Evolutionary conservation across 2,888 invertebrate species (phyloP).

Genomic region (Amblyjoppa proteus): DNA sequence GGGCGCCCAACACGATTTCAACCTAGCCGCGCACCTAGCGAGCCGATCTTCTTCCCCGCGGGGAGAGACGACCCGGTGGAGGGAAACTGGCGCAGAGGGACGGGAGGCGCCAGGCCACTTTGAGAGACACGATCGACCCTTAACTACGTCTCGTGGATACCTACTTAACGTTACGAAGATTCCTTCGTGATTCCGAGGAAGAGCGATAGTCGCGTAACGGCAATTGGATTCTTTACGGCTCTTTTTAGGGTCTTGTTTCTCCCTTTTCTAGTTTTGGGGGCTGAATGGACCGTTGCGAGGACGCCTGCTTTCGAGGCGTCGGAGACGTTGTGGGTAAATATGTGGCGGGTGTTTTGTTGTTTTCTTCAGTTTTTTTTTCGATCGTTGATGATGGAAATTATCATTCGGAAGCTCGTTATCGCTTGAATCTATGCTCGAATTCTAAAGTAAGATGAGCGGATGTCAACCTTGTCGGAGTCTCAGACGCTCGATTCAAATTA

Average conservation of each 20-base stretch:
- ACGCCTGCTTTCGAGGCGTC: not conserved
- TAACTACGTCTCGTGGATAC: conserved; percentile 75
- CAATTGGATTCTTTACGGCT: conserved; percentile 37
- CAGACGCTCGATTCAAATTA: no score
- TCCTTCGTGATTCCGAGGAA: conserved; percentile 60
- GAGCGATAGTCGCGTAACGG: conserved; percentile 58
- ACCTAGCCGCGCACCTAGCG: not conserved
- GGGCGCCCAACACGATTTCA: conserved; percentile 45
- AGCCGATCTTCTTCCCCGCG: not conserved
- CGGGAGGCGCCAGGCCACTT: conserved; percentile 82
- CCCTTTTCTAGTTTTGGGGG: not conserved
- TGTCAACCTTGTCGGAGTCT: no score
- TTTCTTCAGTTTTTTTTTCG: not conserved
- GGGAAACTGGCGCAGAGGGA: conserved; percentile 70
- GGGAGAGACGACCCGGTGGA: conserved; percentile 25
- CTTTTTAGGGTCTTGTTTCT: not conserved
- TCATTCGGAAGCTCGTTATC: no score
- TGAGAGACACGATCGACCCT: conserved; percentile 80
- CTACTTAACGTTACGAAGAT: conserved; percentile 58
- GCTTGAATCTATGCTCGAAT: no score
- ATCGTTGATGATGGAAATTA: not conserved
- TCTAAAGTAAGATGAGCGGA: no score
- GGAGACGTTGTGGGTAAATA: no score
- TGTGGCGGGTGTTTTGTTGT: not conserved
- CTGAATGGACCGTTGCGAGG: not conserved